Evolutionary conservation across 1,140 invertebrate species (phyloP).

Genomic region (Andrena cerasifolii): DNA sequence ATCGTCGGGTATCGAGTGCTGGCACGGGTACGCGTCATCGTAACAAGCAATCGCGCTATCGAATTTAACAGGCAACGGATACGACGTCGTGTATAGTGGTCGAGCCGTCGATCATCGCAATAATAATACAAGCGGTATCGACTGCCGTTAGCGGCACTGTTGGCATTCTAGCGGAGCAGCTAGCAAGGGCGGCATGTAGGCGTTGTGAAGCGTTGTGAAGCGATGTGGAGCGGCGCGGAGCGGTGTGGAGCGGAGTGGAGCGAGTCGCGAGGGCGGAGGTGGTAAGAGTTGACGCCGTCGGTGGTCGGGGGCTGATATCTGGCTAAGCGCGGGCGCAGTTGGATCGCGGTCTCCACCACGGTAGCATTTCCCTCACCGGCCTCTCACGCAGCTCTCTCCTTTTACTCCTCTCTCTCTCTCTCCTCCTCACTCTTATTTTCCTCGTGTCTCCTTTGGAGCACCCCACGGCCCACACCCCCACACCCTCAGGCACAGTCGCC

Average conservation of each 20-base stretch:
- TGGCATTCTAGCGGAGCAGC: constrained; percentile 21
- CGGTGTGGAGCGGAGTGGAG: constrained; percentile 2
- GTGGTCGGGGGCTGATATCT: constrained; percentile 74
- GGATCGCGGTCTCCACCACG: constrained; percentile 73
- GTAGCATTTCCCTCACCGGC: constrained; percentile 66
- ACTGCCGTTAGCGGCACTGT: constrained; percentile 24
- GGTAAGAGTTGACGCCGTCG: constrained; percentile 66
- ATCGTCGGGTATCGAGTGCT: background rate
- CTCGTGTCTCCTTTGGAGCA: constrained; percentile 19
- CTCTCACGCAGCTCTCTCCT: constrained; percentile 57
- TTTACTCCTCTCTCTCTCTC: constrained; percentile 17
- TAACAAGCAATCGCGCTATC: constrained; percentile 41
- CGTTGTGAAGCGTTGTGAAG: background rate
- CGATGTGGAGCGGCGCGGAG: background rate
- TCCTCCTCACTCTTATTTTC: background rate
- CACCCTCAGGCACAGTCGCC: background rate
- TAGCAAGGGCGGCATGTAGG: background rate
- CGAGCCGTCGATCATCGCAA: constrained; percentile 40
- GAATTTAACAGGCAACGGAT: constrained; percentile 51
- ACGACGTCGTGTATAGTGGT: constrained; percentile 30
- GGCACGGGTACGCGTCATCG: background rate
- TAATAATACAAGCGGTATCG: constrained; percentile 55
- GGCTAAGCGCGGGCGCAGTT: constrained; percentile 78
- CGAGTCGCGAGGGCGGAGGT: constrained; percentile 45
- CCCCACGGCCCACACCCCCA: constrained; percentile 5